A percentile compares a stretch with the other conserved stretches of the same genome.
Conservation (phyloP, 1,140 invertebrate species). For the Microplitis mediator region DNA sequence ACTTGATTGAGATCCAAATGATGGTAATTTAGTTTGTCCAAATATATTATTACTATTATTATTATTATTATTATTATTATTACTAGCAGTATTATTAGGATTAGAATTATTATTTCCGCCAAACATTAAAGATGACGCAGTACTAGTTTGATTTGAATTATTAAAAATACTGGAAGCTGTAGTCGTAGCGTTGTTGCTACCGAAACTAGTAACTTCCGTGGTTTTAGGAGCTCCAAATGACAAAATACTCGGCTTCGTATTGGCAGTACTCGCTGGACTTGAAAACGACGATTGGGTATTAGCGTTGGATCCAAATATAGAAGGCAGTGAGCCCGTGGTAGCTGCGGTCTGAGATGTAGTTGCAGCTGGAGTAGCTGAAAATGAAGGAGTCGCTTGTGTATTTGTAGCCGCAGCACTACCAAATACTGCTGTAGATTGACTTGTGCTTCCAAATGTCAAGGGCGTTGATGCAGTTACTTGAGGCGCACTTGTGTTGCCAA, state of each 20-base stretch:
- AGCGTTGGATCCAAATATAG: conserved; percentile 10
- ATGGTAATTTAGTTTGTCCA: conserved; percentile 8
- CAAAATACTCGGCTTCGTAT: background rate
- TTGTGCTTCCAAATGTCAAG: background rate
- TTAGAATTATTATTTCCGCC: background rate
- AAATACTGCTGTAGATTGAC: background rate
- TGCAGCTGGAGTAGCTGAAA: conserved; percentile 6
- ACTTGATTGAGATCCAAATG: conserved; percentile 14
- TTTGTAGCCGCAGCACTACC: background rate
- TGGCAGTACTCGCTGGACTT: conserved; percentile 1
- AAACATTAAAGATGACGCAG: conserved; percentile 23
- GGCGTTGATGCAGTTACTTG: background rate
- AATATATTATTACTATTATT: background rate
- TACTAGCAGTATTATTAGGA: no score
- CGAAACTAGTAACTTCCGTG: conserved; percentile 13
- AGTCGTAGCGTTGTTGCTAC: background rate
- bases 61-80: no score
- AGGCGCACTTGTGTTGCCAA: conserved; percentile 9
- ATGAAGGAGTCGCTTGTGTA: background rate
- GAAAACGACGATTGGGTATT: conserved; percentile 1
- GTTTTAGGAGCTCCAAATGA: conserved; percentile 14
- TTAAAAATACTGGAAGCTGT: conserved; percentile 22
- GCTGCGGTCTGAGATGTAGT: background rate
- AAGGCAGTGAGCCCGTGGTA: background rate
- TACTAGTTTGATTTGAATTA: conserved; percentile 5